Base-by-base conservation (phyloP, 2,797 vertebrate genomes). In the Lophotriccus pileatus region DNA sequence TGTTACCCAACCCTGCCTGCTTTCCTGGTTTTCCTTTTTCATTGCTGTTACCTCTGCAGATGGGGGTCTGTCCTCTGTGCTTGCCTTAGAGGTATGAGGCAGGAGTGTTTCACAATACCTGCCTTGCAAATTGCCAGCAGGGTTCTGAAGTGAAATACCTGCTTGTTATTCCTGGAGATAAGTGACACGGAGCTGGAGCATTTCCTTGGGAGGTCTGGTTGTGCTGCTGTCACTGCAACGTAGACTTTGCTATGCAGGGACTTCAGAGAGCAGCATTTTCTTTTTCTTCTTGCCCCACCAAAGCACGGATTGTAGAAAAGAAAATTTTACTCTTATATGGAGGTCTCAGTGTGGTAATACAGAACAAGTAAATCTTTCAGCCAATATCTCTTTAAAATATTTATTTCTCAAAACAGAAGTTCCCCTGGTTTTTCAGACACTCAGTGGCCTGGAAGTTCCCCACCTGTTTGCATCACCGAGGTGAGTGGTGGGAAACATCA, bases 121-220 rank as follows among this genome's bases (percentile, higher is more conserved):
- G 86, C 70, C 86, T 76, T 55, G 32, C 80, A 58, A 47, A 59
- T 84, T 91, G 83, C 60, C 77, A 82, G 80, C 62, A 43, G 63
- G 34, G 32, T 72, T 95, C 55, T 89, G 86, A 85, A 80, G 44
- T 80, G 76, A 84, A 93, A 84, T 77, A 53, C 60, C 72, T 92
- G 53, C 88, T 84, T 87, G 55, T 84, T 85, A 55, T 68, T 94
- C 68, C 64, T 91, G 92, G 84, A 75, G 87, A 46, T 60, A 64
- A 84, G 86, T 70, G 90, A 64, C 60, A 80, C 34, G 30, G 69
- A 85, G 56, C 52, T 67, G 39, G 49, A 93, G 76, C 12, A 3
- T 74, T 87, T 90, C 70, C 39, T 22, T 77, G n/a, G 60, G 59
- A 90, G 88, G 22, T 70, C 62, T 64, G 63, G 43, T 58, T 13